phyloP scores from a whole-genome alignment of 2,113 vertebrate genomes.

The Oriolus oriolus region DNA sequence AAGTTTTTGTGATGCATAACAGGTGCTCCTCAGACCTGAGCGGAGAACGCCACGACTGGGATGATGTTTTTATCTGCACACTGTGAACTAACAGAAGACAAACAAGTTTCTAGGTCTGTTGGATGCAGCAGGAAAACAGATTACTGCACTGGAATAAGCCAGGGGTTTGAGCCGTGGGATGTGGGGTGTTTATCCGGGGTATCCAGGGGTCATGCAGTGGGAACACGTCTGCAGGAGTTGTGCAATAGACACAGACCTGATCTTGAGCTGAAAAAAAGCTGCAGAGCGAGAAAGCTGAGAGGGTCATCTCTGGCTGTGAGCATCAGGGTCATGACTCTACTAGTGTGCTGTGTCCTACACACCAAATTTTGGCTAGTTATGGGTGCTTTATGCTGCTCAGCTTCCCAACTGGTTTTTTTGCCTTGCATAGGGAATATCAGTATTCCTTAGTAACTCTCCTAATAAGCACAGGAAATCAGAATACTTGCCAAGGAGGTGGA shows the following conservation, averaged over 20 bases:
- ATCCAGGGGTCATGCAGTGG: not conserved
- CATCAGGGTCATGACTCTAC: not conserved
- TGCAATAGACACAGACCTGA: not conserved
- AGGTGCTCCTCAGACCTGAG: slow-evolving; percentile 37
- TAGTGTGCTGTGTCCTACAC: not conserved
- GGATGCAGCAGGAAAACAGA: not conserved
- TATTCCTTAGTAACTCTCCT: not conserved
- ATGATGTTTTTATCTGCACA: not conserved
- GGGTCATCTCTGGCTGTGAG: not conserved
- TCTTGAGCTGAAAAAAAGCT: not conserved
- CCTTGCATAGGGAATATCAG: not conserved
- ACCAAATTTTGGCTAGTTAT: not conserved
- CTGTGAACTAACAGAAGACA: not conserved
- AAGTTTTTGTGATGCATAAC: not conserved
- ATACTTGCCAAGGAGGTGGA: not conserved
- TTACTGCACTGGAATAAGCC: not conserved
- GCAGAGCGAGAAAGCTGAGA: not conserved
- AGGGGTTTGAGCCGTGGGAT: not conserved
- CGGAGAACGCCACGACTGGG: not conserved
- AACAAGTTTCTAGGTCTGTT: not conserved
- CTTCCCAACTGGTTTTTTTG: not conserved
- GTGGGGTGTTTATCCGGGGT: not conserved
- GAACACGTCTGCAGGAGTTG: not conserved
- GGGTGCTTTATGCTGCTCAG: not conserved
- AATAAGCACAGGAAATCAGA: not conserved